Conservation (phyloP, 2,797 vertebrate genomes). For the Poliocrania exsul region DNA sequence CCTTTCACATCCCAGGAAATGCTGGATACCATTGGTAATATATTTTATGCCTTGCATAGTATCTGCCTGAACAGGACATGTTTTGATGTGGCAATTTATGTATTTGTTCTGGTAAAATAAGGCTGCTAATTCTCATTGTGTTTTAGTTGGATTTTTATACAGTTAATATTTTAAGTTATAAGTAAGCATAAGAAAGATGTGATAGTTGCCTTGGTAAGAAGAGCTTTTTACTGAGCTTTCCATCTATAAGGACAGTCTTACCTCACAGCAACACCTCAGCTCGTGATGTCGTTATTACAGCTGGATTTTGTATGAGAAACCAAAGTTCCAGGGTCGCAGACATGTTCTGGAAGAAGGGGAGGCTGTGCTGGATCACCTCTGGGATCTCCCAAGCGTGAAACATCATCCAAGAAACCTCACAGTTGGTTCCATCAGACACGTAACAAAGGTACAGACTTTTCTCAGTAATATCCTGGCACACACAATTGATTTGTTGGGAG, state of each 20-base stretch:
- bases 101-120: background rate
- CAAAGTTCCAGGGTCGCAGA: slow-evolving; percentile 81
- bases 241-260: background rate
- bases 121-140: background rate
- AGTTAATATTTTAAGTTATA: background rate
- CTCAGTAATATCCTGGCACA: background rate
- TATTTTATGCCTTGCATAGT: background rate
- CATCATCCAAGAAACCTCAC: slow-evolving; percentile 44
- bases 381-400: slow-evolving; percentile 65
- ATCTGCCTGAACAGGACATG: background rate
- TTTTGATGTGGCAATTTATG: background rate
- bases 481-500: background rate
- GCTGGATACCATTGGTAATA: background rate
- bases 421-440: slow-evolving; percentile 82
- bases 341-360: slow-evolving; percentile 86
- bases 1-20: background rate
- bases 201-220: background rate
- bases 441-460: slow-evolving; percentile 79
- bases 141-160: background rate
- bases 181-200: background rate
- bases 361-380: slow-evolving; percentile 74
- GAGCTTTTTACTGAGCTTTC: background rate
- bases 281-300: slow-evolving; percentile 69
- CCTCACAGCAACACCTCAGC: background rate
- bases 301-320: slow-evolving; percentile 87